These are phyloP conservation scores for Dasyprocta punctata DNA, from an alignment of 2,113 vertebrate species.

Conservation along the genomic window DNA sequence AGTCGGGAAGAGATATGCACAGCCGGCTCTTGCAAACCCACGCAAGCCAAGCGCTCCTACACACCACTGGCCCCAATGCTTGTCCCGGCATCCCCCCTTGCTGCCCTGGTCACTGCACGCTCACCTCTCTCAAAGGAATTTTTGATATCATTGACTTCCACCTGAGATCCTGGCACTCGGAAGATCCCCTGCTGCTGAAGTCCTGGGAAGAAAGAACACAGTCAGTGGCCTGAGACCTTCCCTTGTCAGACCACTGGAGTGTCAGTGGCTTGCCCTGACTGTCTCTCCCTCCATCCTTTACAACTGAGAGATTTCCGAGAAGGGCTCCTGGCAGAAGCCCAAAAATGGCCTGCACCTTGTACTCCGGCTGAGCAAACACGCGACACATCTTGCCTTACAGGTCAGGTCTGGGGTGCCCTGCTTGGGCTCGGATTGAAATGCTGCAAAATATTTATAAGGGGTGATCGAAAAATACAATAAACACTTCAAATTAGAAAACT, in stretches of 20 bases:
- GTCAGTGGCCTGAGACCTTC: not conserved
- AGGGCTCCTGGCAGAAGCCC: not conserved
- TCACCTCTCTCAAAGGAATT: constrained; percentile 99
- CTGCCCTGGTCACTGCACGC: constrained; percentile 56
- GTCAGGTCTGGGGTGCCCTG: not conserved
- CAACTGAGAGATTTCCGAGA: not conserved
- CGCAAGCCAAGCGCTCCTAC: not conserved
- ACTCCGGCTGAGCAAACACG: not conserved
- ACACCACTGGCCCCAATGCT: not conserved
- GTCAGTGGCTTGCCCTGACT: not conserved
- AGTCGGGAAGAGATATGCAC: not conserved
- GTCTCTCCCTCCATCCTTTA: not conserved
- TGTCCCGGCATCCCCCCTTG: accelerated
- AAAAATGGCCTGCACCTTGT: not conserved
- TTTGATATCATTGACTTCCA: constrained; percentile 99
- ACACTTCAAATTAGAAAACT: not conserved
- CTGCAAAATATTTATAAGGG: not conserved
- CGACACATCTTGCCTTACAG: not conserved
- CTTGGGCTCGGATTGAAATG: not conserved
- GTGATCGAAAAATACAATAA: not conserved
- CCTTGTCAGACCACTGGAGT: not conserved
- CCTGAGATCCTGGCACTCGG: constrained; percentile 97
- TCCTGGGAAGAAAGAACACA: constrained; percentile 85
- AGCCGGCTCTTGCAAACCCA: not conserved
- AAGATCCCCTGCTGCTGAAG: constrained; percentile 99